Percentiles rank a stretch among this genome's conserved stretches.
phyloP scores from a whole-genome alignment of 2,113 vertebrate species.

The Ochotona princeps region DNA sequence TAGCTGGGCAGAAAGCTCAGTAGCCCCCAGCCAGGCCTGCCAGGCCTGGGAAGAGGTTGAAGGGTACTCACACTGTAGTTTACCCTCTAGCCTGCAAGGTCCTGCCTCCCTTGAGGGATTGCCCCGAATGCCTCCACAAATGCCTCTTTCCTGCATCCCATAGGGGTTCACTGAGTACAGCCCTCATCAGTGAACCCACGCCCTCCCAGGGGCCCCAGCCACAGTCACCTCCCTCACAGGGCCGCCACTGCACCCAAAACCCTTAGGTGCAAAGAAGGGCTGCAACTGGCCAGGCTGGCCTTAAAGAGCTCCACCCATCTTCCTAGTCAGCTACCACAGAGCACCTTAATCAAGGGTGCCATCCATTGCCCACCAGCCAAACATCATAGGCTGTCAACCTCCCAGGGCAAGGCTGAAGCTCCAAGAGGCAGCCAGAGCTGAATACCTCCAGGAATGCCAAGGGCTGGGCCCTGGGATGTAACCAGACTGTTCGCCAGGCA shows the following conservation, averaged over 20 bases:
- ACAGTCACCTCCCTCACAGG: background rate
- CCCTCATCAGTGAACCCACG: fast-evolving
- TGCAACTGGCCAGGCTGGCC: background rate
- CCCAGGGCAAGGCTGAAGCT: background rate
- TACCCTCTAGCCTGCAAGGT: background rate
- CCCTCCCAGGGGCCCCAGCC: background rate
- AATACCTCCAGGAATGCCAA: background rate
- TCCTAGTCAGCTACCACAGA: background rate
- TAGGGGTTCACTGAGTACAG: no score
- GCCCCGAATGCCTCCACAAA: fast-evolving
- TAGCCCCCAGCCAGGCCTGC: background rate
- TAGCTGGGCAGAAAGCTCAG: background rate
- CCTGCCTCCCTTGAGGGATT: background rate
- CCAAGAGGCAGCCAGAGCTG: background rate
- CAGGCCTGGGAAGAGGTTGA: background rate
- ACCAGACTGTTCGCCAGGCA: background rate
- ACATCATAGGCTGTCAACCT: background rate
- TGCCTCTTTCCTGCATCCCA: background rate
- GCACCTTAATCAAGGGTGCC: background rate
- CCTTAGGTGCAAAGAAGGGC: background rate
- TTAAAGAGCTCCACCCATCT: background rate
- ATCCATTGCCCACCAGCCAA: background rate
- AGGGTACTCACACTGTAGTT: no score
- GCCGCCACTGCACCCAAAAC: background rate
- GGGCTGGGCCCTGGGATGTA: background rate